These are phyloP conservation scores for Colaptes auratus DNA, from an alignment of 2,113 vertebrate genomes.

Conservation along the genomic window DNA sequence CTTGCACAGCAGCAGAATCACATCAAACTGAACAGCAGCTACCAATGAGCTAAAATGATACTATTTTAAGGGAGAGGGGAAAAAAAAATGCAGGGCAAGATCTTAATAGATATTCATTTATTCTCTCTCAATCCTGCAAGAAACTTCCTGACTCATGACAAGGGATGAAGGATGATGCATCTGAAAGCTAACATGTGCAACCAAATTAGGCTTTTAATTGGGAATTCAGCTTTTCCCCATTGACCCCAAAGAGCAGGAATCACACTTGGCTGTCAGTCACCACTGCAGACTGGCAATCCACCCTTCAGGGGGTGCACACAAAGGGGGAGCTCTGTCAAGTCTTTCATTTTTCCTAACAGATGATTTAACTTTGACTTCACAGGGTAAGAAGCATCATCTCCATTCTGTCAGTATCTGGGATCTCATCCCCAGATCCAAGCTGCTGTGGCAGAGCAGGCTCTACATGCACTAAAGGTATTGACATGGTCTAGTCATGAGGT, in stretches of 20 bases:
- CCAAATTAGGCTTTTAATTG: constrained; percentile 61
- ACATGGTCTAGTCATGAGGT: too few species aligned
- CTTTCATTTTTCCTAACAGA: background rate
- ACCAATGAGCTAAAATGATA: constrained; percentile 26
- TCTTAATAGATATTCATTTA: constrained; percentile 4
- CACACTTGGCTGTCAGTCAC: background rate
- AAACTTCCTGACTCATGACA: constrained; percentile 36
- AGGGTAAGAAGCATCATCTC: background rate
- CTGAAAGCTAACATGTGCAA: constrained; percentile 52
- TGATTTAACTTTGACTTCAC: constrained; percentile 14
- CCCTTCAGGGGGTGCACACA: background rate
- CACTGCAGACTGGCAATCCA: background rate
- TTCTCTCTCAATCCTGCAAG: constrained; percentile 32
- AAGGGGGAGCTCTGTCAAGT: background rate
- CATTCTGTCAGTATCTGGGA: background rate
- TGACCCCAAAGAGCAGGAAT: background rate
- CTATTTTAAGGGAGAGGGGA: background rate
- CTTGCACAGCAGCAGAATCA: constrained; percentile 3
- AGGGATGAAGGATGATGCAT: constrained; percentile 38
- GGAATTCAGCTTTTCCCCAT: constrained; percentile 24
- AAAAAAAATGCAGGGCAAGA: constrained; percentile 1
- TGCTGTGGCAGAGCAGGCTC: background rate
- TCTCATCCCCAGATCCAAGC: background rate
- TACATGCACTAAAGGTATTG: background rate
- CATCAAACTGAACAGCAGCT: background rate